These are phyloP conservation scores for Hermetia illucens DNA, from an alignment of 1,140 invertebrate genomes.

Conservation along the genomic window DNA sequence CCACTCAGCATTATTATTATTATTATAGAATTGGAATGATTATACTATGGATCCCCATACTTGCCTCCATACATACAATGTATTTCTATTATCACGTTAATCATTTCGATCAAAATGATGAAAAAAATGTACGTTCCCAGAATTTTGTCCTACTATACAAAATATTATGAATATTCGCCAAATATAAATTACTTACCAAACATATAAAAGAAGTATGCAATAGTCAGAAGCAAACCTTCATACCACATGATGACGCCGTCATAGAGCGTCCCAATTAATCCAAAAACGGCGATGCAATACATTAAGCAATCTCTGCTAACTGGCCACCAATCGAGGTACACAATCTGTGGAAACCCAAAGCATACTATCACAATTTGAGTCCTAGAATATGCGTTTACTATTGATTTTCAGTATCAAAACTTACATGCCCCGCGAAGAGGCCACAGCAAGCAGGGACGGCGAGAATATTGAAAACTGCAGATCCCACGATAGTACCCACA, in stretches of 20 bases:
- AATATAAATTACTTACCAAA: conserved; percentile 30
- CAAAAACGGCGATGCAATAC: conserved; percentile 65
- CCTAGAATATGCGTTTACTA: no score
- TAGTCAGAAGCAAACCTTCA: conserved; percentile 56
- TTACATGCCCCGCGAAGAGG: conserved; percentile 35
- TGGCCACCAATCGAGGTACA: conserved; percentile 80
- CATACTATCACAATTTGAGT: no score
- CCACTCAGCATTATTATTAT: no score
- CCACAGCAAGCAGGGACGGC: conserved; percentile 83
- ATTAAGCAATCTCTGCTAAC: conserved; percentile 73
- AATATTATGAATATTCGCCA: no score
- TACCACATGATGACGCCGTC: conserved; percentile 70
- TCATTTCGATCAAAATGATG: no score
- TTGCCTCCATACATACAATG: no score
- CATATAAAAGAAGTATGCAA: conserved; percentile 62
- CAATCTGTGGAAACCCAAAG: conserved; percentile 43
- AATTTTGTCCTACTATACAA: no score
- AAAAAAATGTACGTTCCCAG: no score
- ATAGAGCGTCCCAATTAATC: conserved; percentile 60
- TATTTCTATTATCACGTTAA: no score
- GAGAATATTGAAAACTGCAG: conserved; percentile 84
- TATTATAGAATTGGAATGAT: no score
- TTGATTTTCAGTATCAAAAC: not conserved
- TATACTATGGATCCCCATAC: no score
- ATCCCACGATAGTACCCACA: conserved; percentile 79